Evolutionary conservation across 2,888 invertebrate species (phyloP), one percentile per base, ranked within the genome.

Genomic region (Eudemis profundana): DNA sequence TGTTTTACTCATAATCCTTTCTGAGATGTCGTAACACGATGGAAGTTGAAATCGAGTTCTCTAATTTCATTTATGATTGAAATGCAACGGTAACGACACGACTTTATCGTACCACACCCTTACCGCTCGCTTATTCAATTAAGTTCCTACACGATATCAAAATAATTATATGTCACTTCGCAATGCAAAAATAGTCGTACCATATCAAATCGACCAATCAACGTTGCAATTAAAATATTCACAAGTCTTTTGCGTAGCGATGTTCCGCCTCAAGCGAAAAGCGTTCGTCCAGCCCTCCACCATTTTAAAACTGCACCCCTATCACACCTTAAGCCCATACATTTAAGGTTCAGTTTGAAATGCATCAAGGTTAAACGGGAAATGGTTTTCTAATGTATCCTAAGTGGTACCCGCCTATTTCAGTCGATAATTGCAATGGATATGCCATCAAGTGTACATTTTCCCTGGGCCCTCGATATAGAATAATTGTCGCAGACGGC

Each of bases 391-490:
- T 49, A 42, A 60, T 57, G 42, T 64, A 51, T 64, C 56, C 68
- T 53, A 61, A 67, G 60, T 63, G 63, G 66, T 66, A 69, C 68
- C 69, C 68, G 68, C 68, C 70, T 70, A 74, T 76, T 79, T 76
- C 69, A 70, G 62, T 70, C 69, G 68, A 79, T 84, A 83, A 84
- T 84, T 84, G 79, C 76, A 72, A 70, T 70, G 74, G 74, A 69
- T 76, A 69, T 70, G 68, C 70, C 67, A 77, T 74, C 84, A 83
- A 75, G 79, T 85, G 85, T 79, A 69, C 79, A 76, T 79, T 83
- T 84, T 85, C 82, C 84, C 81, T 77, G 27, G 74, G 47, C 65
- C 14, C 4, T 40, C 19, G n/a, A 10, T 12, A 66, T 23, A 66
- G 66, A 66, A 40, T 47, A 60, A 47, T 17, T 12, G 1, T 12